Percentiles rank a stretch among this genome's conserved stretches.
These are phyloP conservation scores for Helicorthomorpha holstii DNA, from an alignment of 1,140 invertebrate species.

Conservation along the genomic window DNA sequence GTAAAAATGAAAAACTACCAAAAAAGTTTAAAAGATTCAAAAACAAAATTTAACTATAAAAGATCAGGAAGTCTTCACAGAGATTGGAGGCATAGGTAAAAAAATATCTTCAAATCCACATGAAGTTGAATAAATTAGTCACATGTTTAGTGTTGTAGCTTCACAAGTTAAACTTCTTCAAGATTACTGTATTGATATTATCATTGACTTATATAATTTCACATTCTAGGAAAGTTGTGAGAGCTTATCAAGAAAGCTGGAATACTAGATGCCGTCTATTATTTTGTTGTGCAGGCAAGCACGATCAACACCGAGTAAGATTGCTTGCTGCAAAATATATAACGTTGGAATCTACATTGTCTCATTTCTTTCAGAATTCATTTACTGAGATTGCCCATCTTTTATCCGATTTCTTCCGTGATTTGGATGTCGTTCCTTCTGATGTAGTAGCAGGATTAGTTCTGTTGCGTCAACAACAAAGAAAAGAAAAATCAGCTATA, in stretches of 20 bases:
- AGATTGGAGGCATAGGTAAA: slow-evolving; percentile 73
- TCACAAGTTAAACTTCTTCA: not conserved
- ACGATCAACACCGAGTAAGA: slow-evolving; percentile 51
- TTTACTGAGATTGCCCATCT: slow-evolving; percentile 71
- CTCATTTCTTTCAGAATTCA: slow-evolving; percentile 41
- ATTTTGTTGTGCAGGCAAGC: slow-evolving; percentile 69
- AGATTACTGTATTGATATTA: too few relatives aligned
- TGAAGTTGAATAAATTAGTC: slow-evolving; percentile 1
- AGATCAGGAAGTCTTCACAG: slow-evolving; percentile 57
- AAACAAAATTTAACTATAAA: slow-evolving; percentile 48
- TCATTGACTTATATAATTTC: slow-evolving; percentile 9
- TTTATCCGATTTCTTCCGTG: slow-evolving; percentile 74
- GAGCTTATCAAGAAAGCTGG: slow-evolving; percentile 82
- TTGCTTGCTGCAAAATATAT: not conserved
- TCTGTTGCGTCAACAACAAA: slow-evolving; percentile 62
- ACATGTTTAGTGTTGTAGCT: not conserved
- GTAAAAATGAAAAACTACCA: slow-evolving; percentile 86
- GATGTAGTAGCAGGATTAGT: slow-evolving; percentile 76
- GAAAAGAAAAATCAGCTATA: slow-evolving; percentile 54
- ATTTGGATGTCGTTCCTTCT: slow-evolving; percentile 79
- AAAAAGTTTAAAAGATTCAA: slow-evolving; percentile 53
- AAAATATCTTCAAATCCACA: too few relatives aligned
- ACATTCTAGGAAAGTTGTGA: slow-evolving; percentile 57
- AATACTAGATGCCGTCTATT: slow-evolving; percentile 63
- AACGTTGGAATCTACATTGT: slow-evolving; percentile 6